Evolutionary conservation across 2,888 invertebrate species (phyloP), one percentile per base, ranked within the genome.

Genomic region (Eubasilissa splendida): DNA sequence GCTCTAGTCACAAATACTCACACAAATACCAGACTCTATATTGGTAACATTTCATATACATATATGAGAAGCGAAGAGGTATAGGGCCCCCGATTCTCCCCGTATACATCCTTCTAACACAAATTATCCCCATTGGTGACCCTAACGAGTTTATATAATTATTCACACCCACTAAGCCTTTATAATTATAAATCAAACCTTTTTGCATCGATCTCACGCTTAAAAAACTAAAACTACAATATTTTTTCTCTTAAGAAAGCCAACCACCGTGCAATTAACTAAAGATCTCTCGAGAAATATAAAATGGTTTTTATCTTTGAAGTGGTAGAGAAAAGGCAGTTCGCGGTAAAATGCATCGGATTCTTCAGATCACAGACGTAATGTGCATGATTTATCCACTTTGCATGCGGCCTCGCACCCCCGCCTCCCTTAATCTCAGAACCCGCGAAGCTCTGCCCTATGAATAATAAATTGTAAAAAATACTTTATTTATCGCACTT

Each of bases 361-460:
- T 42, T 42, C 42, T 7, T 42, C 42, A 7, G 42, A 42, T 42
- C 42, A 42, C 4, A 42, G 42, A 42, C 7, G 63, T 7, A 63
- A 63, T 33, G 10, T 63, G 63, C 33, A 63, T 63, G 63, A 63
- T 63, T 63, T 63, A 63, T 33, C 63, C 12, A 12, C 12, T 63
- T 63, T 31, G 42, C 31, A 63, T 63, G 63, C 63, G 42, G 33
- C 63, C 63, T 31, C 63, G 2, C 5, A 5, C 7, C 7, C 63
- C 33, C 12, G 5, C 7, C 12, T 42, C 11, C 12, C 5, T 11
- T 63, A 12, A 63, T 63, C 31, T n/a, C 10, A 8, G 63, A 63
- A 2, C 33, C 63, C 33, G 12, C 11, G 42, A 12, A 11, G 42
- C 33, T 63, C 63, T 42, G 42, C 42, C 33, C 63, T 33, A 33